These are phyloP conservation scores for Collichthys lucidus DNA, from an alignment of 2,113 vertebrate species.

Conservation along the genomic window DNA sequence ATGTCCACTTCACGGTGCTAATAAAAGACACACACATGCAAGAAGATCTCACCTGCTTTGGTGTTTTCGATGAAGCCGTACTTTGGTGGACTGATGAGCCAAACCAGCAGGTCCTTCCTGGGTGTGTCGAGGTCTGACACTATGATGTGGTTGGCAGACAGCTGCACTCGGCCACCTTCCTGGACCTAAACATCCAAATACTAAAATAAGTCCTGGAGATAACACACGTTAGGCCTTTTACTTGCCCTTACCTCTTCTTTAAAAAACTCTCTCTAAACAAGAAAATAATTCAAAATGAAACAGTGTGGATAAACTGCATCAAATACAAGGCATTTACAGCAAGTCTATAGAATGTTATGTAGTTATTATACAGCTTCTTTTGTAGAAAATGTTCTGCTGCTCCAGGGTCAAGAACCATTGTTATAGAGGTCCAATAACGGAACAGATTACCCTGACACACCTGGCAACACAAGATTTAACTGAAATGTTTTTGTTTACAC, in stretches of 20 bases:
- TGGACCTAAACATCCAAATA: constrained; percentile 85
- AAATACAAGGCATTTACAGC: neutral
- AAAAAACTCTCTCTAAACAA: neutral
- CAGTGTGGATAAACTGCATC: neutral
- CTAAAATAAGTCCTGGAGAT: neutral
- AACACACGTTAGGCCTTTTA: neutral
- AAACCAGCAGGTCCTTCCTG: constrained; percentile 85
- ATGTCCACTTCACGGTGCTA: neutral
- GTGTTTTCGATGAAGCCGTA: constrained; percentile 93
- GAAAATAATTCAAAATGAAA: too few relatives aligned
- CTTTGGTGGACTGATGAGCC: constrained; percentile 85
- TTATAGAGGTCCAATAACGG: too few relatives aligned
- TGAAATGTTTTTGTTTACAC: too few relatives aligned
- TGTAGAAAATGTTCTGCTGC: neutral
- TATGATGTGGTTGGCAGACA: constrained; percentile 88
- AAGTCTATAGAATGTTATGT: neutral
- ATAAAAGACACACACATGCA: neutral
- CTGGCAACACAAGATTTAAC: too few relatives aligned
- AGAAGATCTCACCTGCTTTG: constrained; percentile 82
- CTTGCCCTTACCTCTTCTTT: neutral
- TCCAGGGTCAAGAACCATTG: neutral
- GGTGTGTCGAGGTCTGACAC: constrained; percentile 84
- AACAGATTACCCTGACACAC: too few relatives aligned
- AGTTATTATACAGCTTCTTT: neutral
- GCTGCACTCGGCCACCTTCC: constrained; percentile 90